These are phyloP conservation scores for Rhombomys opimus DNA, from an alignment of 2,113 vertebrate species.

Conservation along the genomic window DNA sequence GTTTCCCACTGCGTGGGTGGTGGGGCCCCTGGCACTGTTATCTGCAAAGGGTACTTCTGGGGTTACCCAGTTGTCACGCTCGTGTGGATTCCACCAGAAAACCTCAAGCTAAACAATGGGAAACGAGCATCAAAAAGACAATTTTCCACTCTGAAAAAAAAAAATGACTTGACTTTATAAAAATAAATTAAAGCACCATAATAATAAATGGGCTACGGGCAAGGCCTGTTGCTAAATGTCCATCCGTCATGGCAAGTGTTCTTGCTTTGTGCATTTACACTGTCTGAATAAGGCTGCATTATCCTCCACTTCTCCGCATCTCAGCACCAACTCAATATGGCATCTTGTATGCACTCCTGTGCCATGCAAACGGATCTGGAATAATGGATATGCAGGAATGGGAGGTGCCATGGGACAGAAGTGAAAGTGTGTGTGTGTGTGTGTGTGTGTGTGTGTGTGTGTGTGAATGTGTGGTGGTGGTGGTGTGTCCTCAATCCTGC, in stretches of 20 bases:
- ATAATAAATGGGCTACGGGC: background rate
- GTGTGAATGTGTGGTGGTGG: background rate
- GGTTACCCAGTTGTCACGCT: slow-evolving; percentile 86
- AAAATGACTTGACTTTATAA: slow-evolving; percentile 75
- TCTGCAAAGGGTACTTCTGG: slow-evolving; percentile 89
- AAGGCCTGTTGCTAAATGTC: background rate
- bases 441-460: background rate
- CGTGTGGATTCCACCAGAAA: slow-evolving; percentile 78
- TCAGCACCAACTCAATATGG: background rate
- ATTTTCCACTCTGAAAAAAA: slow-evolving; percentile 71
- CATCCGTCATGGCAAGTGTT: rapidly evolving
- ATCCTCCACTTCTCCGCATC: background rate
- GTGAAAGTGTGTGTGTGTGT: background rate
- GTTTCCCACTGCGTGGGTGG: slow-evolving; percentile 87
- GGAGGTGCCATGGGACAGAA: background rate
- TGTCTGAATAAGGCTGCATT: rapidly evolving
- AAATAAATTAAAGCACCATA: slow-evolving; percentile 50
- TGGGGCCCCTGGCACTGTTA: slow-evolving; percentile 84
- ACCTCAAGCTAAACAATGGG: slow-evolving; percentile 64
- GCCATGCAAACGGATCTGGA: background rate
- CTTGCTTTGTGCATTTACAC: rapidly evolving
- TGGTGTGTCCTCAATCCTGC: background rate
- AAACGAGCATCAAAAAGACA: slow-evolving; percentile 63
- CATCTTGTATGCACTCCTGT: too few relatives aligned
- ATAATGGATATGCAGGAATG: background rate